These are phyloP conservation scores for Caenorhabditis panamensis DNA, from an alignment of 2,888 invertebrate species.

Conservation along the genomic window DNA sequence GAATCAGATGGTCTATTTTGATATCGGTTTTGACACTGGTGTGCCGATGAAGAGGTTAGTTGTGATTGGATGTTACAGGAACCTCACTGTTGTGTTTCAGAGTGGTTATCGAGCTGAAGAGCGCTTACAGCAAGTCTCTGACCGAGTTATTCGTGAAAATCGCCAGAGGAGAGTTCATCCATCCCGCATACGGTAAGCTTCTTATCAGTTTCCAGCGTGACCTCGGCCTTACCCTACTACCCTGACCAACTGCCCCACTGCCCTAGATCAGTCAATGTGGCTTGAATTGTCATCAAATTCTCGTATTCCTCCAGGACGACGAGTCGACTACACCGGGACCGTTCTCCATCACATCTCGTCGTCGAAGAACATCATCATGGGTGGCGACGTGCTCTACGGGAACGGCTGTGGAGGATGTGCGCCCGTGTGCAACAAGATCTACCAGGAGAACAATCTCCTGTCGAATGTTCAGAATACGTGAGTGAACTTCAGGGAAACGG, in stretches of 20 bases:
- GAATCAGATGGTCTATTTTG: constrained; percentile 60
- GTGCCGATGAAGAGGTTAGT: constrained; percentile 47
- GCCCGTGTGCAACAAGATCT: constrained; percentile 32
- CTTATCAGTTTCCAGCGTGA: not conserved
- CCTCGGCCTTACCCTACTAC: too few relatives aligned
- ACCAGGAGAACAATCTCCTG: constrained; percentile 30
- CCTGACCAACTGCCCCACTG: not conserved
- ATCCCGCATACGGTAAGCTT: constrained; percentile 44
- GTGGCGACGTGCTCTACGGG: constrained; percentile 46
- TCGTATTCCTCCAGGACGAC: constrained; percentile 23
- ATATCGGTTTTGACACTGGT: constrained; percentile 57
- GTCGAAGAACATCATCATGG: constrained; percentile 53
- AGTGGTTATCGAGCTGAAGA: constrained; percentile 49
- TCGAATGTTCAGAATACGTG: constrained; percentile 43
- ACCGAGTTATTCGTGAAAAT: constrained; percentile 48
- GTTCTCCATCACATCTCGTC: constrained; percentile 45
- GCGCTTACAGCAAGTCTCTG: constrained; percentile 21
- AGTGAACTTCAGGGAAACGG: constrained; percentile 2
- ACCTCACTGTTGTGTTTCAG: not conserved
- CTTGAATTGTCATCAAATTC: not conserved
- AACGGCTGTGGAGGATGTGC: constrained; percentile 56
- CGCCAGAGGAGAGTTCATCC: constrained; percentile 50
- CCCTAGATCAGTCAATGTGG: not conserved
- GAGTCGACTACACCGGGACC: constrained; percentile 50
- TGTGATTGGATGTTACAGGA: not conserved